Conservation (phyloP, 2,797 vertebrate species). For the Pantherophis alleghaniensis region DNA sequence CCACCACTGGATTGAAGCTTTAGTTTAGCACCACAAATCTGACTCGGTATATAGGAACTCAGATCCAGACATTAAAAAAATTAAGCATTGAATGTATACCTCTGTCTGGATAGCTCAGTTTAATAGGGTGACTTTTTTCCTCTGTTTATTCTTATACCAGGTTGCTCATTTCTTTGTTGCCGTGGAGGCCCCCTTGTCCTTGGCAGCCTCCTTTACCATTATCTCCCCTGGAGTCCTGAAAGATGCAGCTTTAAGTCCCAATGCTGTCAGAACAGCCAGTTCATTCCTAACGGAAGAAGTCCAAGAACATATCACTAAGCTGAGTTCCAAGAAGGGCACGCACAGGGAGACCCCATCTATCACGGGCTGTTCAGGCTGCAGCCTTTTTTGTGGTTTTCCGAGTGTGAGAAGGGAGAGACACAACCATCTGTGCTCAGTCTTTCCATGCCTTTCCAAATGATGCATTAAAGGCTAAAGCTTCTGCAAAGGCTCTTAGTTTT, state of each 20-base stretch:
- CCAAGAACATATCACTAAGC: slow-evolving; percentile 14
- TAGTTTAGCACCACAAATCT: neutral
- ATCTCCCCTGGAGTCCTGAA: neutral
- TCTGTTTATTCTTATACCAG: neutral
- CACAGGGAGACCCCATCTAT: neutral
- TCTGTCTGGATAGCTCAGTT: neutral
- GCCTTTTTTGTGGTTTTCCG: neutral
- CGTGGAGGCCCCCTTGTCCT: slow-evolving; percentile 20
- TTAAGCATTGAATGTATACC: neutral
- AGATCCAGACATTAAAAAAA: neutral
- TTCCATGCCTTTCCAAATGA: neutral
- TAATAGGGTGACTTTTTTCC: neutral
- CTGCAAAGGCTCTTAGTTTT: neutral
- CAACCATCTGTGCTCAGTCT: neutral
- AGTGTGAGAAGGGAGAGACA: neutral
- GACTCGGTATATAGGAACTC: neutral
- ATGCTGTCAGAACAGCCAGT: slow-evolving; percentile 23
- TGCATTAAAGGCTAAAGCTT: neutral
- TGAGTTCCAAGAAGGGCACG: neutral
- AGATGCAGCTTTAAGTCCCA: slow-evolving; percentile 23
- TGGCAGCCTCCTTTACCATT: slow-evolving; percentile 13
- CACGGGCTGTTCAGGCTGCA: neutral
- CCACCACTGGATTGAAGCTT: neutral
- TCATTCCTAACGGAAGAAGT: slow-evolving; percentile 8
- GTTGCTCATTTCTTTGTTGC: neutral